phyloP scores from a whole-genome alignment of 1,140 invertebrate genomes.

The Pachypeltis micranthus region DNA sequence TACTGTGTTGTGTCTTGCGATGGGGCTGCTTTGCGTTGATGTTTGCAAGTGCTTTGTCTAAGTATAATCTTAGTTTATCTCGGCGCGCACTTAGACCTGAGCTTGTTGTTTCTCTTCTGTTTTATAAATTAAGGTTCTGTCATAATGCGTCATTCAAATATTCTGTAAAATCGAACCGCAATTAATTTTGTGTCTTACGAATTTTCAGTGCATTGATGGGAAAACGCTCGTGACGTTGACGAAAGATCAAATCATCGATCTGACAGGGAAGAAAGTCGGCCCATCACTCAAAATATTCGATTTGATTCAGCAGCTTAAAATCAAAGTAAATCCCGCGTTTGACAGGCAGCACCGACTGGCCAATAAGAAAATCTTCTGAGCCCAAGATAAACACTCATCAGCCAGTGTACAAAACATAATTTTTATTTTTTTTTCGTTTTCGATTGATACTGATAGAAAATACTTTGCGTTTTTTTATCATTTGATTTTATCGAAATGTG shows the following conservation, averaged over 20 bases:
- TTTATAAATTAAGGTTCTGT: neutral
- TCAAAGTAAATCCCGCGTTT: constrained; percentile 64
- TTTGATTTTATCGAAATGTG: no score
- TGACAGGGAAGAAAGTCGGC: constrained; percentile 85
- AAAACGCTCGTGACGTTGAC: constrained; percentile 62
- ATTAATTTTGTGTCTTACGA: no score
- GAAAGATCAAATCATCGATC: constrained; percentile 79
- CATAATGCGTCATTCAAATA: neutral
- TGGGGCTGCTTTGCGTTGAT: no score
- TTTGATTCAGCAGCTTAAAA: constrained; percentile 75
- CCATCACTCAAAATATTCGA: constrained; percentile 87
- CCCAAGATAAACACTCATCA: no score
- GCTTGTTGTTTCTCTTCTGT: neutral
- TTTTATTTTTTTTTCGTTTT: no score
- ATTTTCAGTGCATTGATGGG: constrained; percentile 60
- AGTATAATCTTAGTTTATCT: no score
- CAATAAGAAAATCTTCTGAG: constrained; percentile 1
- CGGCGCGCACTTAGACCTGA: no score
- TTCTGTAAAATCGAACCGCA: neutral
- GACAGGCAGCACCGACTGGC: constrained; percentile 29
- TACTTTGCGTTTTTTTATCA: no score
- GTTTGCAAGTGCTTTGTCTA: no score
- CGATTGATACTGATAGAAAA: no score
- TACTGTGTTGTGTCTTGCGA: no score
- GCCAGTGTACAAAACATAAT: no score